These are phyloP conservation scores for Drosophila oshimai DNA, from an alignment of 1,140 invertebrate species.

Conservation along the genomic window DNA sequence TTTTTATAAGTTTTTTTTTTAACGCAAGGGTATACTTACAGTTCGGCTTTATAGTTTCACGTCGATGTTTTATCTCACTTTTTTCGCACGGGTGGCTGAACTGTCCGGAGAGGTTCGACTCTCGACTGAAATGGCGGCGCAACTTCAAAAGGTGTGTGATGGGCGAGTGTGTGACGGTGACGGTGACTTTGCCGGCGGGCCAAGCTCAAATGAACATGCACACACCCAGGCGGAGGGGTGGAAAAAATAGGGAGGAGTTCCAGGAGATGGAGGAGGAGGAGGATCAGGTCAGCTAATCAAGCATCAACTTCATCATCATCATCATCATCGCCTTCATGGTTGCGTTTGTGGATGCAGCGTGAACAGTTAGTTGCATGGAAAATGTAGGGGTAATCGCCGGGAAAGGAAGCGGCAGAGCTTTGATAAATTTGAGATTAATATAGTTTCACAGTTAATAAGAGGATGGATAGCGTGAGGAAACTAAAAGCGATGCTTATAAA, in stretches of 20 bases:
- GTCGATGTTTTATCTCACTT: constrained; percentile 14
- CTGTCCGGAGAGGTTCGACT: constrained; percentile 24
- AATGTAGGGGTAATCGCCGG: constrained; percentile 21
- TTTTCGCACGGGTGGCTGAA: constrained; percentile 52
- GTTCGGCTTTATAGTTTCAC: not conserved
- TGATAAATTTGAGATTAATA: constrained; percentile 2
- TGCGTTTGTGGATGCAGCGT: constrained; percentile 17
- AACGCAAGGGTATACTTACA: not conserved
- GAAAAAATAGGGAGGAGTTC: not conserved
- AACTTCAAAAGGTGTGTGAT: constrained; percentile 57
- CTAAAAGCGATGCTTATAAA: no score
- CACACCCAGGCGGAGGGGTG: not conserved
- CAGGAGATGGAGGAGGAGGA: not conserved
- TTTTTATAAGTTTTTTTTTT: not conserved
- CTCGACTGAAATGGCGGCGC: constrained; percentile 32
- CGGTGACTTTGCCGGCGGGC: constrained; percentile 66
- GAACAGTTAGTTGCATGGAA: constrained; percentile 30
- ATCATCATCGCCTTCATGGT: not conserved
- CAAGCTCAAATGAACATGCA: constrained; percentile 55
- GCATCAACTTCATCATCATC: constrained; percentile 57
- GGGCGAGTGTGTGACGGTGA: constrained; percentile 38
- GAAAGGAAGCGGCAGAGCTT: constrained; percentile 13
- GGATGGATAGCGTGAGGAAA: not conserved
- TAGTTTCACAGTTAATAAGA: not conserved
- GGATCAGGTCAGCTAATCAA: constrained; percentile 61